Base-by-base conservation (phyloP, 2,888 invertebrate species). In the Tiphia femorata region DNA sequence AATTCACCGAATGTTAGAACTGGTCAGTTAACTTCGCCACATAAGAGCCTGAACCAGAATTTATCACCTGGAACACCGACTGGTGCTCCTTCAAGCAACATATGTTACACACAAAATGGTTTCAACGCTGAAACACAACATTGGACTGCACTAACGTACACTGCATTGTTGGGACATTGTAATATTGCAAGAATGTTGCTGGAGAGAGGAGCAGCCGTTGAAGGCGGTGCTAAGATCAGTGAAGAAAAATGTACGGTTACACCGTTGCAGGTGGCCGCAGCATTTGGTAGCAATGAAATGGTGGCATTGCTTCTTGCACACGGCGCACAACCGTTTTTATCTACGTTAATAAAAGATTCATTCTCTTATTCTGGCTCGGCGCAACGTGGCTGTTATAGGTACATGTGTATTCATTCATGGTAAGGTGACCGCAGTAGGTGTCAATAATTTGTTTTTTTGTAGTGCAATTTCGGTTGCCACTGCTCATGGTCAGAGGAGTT, bases 121-220 rank as follows among this genome's bases (percentile, higher is more conserved):
- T 79, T 75, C 47, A 80, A 80, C 58, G 85, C 89, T 47, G 92
- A 92, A 75, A 90, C 89, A 0, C 91, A 91, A 67, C 89, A 91
- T 73, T 96, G 96, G 96, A 96, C 96, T 0, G 94, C 96, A 0
- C 85, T 96, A 12, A 94, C 94, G 27, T 96, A 95, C 83, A 92
- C 95, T 1, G 90, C 91, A 6, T 85, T 91, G 46, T 86, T 91
- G 51, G 86, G 87, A 33, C 83, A 86, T 66, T 82, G 84, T 44
- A 77, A 83, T 37, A 86, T 87, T 40, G 86, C 86, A 0, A 84
- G 87, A 65, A 86, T 93, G 49, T 84, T 95, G 19, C 84, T 96
- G 51, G 93, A 94, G 58, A 88, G 91, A 16, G 94, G 95, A 1
- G 95, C 94, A 0, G 87, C 91, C 44, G 93, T 94, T 0, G 96